Conservation (phyloP, 2,113 vertebrate species). For the Pungitius pungitius region DNA sequence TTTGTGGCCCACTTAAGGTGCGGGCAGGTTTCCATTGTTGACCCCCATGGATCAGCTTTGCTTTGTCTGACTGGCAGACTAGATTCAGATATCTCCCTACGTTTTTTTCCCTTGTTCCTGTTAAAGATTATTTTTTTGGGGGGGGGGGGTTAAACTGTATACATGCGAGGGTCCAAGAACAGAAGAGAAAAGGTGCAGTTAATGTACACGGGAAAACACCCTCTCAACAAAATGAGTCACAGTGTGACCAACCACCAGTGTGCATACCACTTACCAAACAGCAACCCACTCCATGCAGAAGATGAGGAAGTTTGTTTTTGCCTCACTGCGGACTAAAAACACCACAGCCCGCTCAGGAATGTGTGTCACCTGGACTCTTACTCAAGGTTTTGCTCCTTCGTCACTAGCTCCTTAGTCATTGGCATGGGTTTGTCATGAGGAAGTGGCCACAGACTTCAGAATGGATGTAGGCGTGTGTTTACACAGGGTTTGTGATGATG, state of each 20-base stretch:
- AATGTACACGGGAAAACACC: neutral
- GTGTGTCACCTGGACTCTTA: constrained; percentile 2
- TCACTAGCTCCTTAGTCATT: neutral
- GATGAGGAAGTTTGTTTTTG: neutral
- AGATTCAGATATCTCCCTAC: neutral
- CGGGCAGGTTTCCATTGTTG: neutral
- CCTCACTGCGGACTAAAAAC: neutral
- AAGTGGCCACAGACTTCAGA: no score
- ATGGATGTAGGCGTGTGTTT: neutral
- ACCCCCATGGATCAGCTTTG: neutral
- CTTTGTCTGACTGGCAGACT: neutral
- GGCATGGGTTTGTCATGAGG: neutral
- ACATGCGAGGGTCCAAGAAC: no score
- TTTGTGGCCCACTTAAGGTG: neutral
- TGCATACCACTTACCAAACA: neutral
- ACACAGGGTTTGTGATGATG: neutral
- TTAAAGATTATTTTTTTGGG: no score
- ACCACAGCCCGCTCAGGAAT: neutral
- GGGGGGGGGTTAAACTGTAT: no score
- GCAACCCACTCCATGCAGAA: neutral
- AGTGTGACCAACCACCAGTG: neutral
- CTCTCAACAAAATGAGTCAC: no score
- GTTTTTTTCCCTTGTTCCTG: no score
- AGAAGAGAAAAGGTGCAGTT: no score
- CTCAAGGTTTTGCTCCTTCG: neutral